Base-by-base conservation (phyloP, 2,797 vertebrate species). In the Tamandua tetradactyla region DNA sequence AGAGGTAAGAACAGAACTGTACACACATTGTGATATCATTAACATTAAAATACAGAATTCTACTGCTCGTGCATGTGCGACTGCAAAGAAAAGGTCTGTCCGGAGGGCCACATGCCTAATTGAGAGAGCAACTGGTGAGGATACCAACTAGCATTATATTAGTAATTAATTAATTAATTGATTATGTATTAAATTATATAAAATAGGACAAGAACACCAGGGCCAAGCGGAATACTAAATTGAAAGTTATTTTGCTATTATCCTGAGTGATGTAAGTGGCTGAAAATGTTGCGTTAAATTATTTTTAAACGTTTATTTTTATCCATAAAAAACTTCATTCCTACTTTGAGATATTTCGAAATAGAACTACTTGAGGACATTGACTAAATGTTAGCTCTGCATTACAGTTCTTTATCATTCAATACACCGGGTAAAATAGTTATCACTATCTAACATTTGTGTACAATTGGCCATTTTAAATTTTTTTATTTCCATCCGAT, bases 301-400 rank as follows among this genome's bases (percentile, higher is more conserved):
- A 55, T 57, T 75, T 82, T 75, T 44, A 35, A 85, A 57, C 75
- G 35, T 86, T 80, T 86, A 40, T 10, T 86, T 93, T 87, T 93
- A 59, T 27, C 7, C 11, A 42, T 79, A 55, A 87, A 62, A 82
- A 23, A 37, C 14, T 88, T 62, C 9, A 20, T 88, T 74, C 5
- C 4, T 68, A 5, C 8, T 47, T 81, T 78, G 44, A 59, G 3
- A 2, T 57, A 61, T 84, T 79, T 91, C 68, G 40, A 79, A 82
- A 62, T 68, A 66, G 62, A 55, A 90, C 1, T 62, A 44, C 91
- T 91, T 85, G 35, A 27, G 37, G 30, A 2, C 57, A 52, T 9
- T 88, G 35, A 66, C 23, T 83, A 44, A 52, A 18, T 74, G 13
- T 68, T 61, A 74, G n/a, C 27, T 64, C 49, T 42, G 13, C 17